Percentiles rank a stretch among this genome's conserved stretches.
phyloP scores from a whole-genome alignment of 2,888 invertebrate species.

The Apamea epomidion region DNA sequence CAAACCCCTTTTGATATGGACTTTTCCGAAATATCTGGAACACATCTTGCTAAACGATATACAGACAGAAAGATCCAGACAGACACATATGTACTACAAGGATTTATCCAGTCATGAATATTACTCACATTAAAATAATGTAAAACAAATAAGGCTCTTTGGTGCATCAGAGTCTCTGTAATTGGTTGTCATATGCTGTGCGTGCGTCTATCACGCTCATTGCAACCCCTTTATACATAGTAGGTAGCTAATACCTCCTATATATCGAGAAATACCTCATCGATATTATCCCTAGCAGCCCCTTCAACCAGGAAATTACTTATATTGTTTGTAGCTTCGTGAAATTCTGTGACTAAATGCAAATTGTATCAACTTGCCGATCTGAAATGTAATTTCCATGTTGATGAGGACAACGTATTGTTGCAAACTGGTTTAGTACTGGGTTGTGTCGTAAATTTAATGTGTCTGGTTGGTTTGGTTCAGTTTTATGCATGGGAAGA shows the following conservation, averaged over 20 bases:
- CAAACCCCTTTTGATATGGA: too few species aligned
- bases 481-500: neutral
- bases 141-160: constrained; percentile 16
- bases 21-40: neutral
- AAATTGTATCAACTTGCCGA: constrained; percentile 35
- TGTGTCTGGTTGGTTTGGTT: neutral
- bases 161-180: constrained; percentile 3
- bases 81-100: neutral
- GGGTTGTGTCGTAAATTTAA: constrained; percentile 6
- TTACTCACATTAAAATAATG: neutral
- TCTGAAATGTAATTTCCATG: constrained; percentile 50
- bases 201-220: neutral
- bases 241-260: constrained; percentile 1
- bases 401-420: constrained; percentile 35
- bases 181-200: constrained; percentile 2
- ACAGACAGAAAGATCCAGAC: neutral
- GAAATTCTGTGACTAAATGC: constrained; percentile 33
- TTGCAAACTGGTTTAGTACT: constrained; percentile 13
- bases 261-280: constrained; percentile 6
- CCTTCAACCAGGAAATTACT: constrained; percentile 27
- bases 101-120: neutral
- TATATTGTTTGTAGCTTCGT: constrained; percentile 23
- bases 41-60: neutral
- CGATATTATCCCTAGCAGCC: neutral
- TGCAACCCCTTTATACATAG: constrained; percentile 1